Evolutionary conservation across 1,140 invertebrate species (phyloP).

Genomic region (Drosophila kohkoa): DNA sequence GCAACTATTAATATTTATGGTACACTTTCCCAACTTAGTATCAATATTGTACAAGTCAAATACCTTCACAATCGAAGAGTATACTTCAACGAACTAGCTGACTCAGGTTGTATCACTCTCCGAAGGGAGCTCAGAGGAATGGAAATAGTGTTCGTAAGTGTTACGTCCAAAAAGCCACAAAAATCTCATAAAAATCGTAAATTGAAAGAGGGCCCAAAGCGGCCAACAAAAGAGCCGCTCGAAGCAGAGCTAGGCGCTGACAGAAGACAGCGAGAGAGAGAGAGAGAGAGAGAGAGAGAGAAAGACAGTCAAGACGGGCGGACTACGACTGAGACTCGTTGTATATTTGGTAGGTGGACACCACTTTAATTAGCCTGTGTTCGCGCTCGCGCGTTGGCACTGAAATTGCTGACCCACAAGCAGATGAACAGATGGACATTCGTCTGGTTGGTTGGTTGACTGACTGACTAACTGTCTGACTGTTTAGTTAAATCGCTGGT

Average conservation of each 20-base stretch:
- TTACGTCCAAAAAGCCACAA: constrained; percentile 56
- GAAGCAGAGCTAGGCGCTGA: constrained; percentile 53
- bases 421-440: constrained; percentile 9
- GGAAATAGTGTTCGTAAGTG: constrained; percentile 29
- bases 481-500: constrained; percentile 30
- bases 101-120: background rate
- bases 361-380: constrained; percentile 79
- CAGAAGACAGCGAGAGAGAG: background rate
- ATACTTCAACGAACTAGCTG: background rate
- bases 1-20: too few relatives aligned
- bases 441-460: constrained; percentile 33
- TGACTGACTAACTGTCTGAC: constrained; percentile 28
- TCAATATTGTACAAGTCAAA: too few relatives aligned
- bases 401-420: constrained; percentile 60
- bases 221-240: constrained; percentile 63
- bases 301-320: constrained; percentile 46
- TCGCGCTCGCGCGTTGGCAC: constrained; percentile 52
- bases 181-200: constrained; percentile 73
- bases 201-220: constrained; percentile 50
- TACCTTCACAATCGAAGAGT: too few relatives aligned
- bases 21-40: too few relatives aligned
- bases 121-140: constrained; percentile 19
- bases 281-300: too few relatives aligned
- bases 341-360: constrained; percentile 72
- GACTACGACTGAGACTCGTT: constrained; percentile 24